Percentiles rank a stretch among this genome's conserved stretches.
Conservation (phyloP, 2,113 vertebrate genomes). For the Upupa epops region DNA sequence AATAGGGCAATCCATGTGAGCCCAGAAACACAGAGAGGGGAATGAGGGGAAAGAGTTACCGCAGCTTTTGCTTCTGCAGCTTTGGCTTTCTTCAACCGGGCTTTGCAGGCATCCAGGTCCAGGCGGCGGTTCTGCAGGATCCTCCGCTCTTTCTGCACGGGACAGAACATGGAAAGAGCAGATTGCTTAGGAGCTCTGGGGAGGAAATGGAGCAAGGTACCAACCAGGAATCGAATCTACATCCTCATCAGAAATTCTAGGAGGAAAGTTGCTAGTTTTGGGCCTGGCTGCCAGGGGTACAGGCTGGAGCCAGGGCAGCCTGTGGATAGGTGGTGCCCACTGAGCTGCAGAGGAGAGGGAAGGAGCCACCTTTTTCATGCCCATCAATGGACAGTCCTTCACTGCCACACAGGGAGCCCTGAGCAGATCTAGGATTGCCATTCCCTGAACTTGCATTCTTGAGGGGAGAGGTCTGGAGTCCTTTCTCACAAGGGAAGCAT, state of each 20-base stretch:
- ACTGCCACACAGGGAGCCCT: not conserved
- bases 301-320: not conserved
- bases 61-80: slow-evolving; percentile 92
- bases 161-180: not conserved
- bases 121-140: slow-evolving; percentile 92
- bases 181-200: not conserved
- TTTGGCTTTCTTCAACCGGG: slow-evolving; percentile 93
- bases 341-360: not conserved
- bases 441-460: not conserved
- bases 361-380: not conserved
- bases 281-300: not conserved
- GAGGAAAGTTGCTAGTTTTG: not conserved
- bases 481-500: not conserved
- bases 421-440: not conserved
- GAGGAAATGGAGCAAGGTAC: not conserved
- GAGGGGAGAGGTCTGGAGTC: not conserved
- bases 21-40: not conserved
- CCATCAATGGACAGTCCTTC: not conserved
- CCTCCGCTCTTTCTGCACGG: slow-evolving; percentile 86
- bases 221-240: not conserved
- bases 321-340: not conserved
- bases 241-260: not conserved
- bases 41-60: slow-evolving; percentile 73
- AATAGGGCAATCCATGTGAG: not conserved
- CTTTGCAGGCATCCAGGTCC: slow-evolving; percentile 94